Conservation (phyloP, 2,797 vertebrate species). For the Petrocephalus sullivani region DNA sequence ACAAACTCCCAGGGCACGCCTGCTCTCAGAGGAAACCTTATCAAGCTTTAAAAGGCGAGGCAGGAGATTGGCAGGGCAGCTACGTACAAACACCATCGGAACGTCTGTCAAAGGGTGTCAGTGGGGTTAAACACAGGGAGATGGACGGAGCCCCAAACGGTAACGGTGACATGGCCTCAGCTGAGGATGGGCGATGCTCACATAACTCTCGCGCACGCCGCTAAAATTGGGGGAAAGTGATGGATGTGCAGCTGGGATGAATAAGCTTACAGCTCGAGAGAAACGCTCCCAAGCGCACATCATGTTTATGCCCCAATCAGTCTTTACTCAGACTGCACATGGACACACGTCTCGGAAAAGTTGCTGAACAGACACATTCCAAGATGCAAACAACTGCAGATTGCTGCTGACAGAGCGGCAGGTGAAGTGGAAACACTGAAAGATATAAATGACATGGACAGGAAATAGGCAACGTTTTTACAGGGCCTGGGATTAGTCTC, state of each 20-base stretch:
- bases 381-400: background rate
- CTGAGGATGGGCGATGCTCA: background rate
- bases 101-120: conserved; percentile 42
- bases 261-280: conserved; percentile 60
- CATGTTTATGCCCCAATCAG: conserved; percentile 62
- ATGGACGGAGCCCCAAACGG: background rate
- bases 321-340: conserved; percentile 53
- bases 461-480: background rate
- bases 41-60: conserved; percentile 3
- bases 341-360: conserved; percentile 15
- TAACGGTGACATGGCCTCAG: background rate
- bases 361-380: conserved; percentile 23
- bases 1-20: conserved; percentile 2
- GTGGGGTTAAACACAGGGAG: conserved; percentile 26
- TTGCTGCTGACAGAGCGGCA: background rate
- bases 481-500: background rate
- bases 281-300: conserved; percentile 79
- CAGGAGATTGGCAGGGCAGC: background rate
- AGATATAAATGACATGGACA: conserved; percentile 2
- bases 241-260: conserved; percentile 33
- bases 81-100: background rate
- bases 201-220: background rate
- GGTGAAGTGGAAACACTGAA: background rate
- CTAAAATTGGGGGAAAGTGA: background rate
- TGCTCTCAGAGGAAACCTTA: conserved; percentile 10